phyloP scores from a whole-genome alignment of 1,140 invertebrate genomes.

The Gonioctena quinquepunctata region DNA sequence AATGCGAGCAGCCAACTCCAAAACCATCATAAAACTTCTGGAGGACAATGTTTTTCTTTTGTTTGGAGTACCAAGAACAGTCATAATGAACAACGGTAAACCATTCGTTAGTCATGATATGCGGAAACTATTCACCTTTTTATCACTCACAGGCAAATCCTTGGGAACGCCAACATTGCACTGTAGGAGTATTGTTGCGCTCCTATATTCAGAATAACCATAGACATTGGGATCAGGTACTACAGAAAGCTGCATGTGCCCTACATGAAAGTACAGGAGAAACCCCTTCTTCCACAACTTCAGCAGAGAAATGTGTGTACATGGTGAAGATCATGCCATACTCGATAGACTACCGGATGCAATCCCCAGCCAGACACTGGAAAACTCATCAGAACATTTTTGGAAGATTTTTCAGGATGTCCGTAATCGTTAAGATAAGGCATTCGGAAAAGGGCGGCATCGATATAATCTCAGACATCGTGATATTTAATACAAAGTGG shows the following conservation, averaged over 20 bases:
- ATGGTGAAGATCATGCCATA: slow-evolving; percentile 5
- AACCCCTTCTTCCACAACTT: slow-evolving; percentile 10
- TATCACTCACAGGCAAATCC: slow-evolving; percentile 1
- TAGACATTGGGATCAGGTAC: slow-evolving; percentile 9
- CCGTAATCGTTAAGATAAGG: background rate
- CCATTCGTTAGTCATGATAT: background rate
- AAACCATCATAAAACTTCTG: slow-evolving; percentile 20
- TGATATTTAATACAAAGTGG: background rate
- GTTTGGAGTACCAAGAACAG: slow-evolving; percentile 24
- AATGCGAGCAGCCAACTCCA: slow-evolving; percentile 14
- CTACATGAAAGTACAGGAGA: background rate
- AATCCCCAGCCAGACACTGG: background rate
- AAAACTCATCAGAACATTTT: background rate
- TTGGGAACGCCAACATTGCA: background rate
- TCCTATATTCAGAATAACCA: slow-evolving; percentile 16
- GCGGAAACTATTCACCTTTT: background rate
- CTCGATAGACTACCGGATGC: background rate
- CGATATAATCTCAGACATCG: background rate
- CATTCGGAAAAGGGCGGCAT: background rate
- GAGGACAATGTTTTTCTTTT: slow-evolving; percentile 31
- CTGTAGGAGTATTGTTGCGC: background rate
- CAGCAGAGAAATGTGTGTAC: slow-evolving; percentile 7
- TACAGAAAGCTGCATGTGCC: slow-evolving; percentile 13
- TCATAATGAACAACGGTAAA: slow-evolving; percentile 7
- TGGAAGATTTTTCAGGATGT: background rate